These are phyloP conservation scores for Syngnathoides biaculeatus DNA, from an alignment of 2,113 vertebrate genomes.

Conservation along the genomic window DNA sequence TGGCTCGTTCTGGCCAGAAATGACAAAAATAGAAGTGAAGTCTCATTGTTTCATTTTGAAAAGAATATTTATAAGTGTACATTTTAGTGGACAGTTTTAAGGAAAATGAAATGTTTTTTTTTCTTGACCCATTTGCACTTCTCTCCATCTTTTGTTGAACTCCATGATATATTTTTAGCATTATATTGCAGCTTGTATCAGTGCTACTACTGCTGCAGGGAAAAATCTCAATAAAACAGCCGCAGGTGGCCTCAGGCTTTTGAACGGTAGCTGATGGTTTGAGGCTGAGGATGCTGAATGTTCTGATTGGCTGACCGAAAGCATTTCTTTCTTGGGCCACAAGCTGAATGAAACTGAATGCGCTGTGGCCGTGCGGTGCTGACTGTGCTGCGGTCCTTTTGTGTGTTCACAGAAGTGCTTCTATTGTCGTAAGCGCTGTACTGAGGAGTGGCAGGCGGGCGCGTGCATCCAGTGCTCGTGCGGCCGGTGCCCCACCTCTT, in stretches of 20 bases:
- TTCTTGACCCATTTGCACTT: too few species aligned
- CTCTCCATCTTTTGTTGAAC: too few species aligned
- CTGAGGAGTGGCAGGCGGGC: conserved; percentile 80
- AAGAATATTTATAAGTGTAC: too few species aligned
- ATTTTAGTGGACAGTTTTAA: too few species aligned
- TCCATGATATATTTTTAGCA: too few species aligned
- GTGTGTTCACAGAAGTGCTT: conserved; percentile 83
- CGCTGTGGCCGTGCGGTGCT: conserved; percentile 7
- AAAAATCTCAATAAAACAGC: neutral
- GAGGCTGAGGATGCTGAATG: neutral
- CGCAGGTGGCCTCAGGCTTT: neutral
- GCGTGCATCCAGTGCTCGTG: conserved; percentile 95
- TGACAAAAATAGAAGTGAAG: neutral
- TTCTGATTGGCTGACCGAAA: neutral
- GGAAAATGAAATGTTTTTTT: too few species aligned
- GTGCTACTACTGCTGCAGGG: neutral
- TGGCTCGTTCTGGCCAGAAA: neutral
- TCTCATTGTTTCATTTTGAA: neutral
- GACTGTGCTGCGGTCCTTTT: conserved; percentile 28
- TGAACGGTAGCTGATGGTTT: neutral
- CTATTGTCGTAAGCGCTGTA: conserved; percentile 83
- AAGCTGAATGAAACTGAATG: neutral
- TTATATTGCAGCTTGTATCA: too few species aligned
- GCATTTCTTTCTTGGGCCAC: neutral
- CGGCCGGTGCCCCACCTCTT: conserved; percentile 87